Conservation (phyloP, 2,888 invertebrate species). For the Neocrepidodera transversa region DNA sequence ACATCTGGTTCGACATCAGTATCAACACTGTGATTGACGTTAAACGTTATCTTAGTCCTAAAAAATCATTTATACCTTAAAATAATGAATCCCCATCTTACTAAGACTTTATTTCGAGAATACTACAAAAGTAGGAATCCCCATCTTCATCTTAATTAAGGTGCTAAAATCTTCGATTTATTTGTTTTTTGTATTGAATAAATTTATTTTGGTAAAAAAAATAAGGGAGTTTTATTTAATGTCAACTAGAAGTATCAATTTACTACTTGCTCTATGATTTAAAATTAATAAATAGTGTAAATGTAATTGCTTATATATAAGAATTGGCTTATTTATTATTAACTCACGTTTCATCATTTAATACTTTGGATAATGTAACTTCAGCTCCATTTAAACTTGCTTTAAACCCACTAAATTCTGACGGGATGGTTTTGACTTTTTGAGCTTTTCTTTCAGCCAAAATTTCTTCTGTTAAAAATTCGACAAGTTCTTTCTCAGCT, state of each 20-base stretch:
- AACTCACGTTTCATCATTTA: conserved; percentile 74
- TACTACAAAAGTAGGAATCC: too few relatives aligned
- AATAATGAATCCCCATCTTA: not conserved
- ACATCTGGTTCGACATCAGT: conserved; percentile 75
- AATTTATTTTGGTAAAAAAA: too few relatives aligned
- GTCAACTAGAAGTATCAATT: too few relatives aligned
- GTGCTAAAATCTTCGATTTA: too few relatives aligned
- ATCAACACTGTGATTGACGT: conserved; percentile 95
- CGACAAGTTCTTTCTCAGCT: conserved; percentile 88
- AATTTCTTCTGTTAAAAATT: conserved; percentile 93
- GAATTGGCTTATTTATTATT: too few relatives aligned
- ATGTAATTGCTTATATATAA: too few relatives aligned
- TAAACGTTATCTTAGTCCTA: conserved; percentile 82
- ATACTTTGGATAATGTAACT: conserved; percentile 79
- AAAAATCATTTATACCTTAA: conserved; percentile 37
- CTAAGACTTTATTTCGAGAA: too few relatives aligned
- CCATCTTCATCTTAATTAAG: too few relatives aligned
- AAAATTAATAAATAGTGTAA: too few relatives aligned
- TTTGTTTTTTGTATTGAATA: too few relatives aligned
- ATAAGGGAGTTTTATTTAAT: too few relatives aligned
- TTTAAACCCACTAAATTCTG: conserved; percentile 81
- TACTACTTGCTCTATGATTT: too few relatives aligned
- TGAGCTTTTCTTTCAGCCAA: conserved; percentile 86
- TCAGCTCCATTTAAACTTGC: conserved; percentile 83
- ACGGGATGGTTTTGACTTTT: conserved; percentile 76